These are phyloP conservation scores for Fukomys damarensis DNA, from an alignment of 2,113 vertebrate species.

Conservation along the genomic window DNA sequence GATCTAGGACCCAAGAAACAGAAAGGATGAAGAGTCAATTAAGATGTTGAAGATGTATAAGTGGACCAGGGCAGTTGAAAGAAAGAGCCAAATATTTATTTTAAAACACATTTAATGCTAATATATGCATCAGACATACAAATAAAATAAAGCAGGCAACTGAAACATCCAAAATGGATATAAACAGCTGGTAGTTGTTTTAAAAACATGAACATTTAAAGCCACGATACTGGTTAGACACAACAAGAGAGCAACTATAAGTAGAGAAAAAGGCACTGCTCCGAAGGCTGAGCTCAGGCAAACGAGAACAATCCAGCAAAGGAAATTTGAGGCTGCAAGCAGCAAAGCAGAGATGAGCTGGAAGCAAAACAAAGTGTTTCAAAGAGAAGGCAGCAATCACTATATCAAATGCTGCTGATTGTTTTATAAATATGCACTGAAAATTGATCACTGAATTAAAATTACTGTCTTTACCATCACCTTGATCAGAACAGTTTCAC, in stretches of 20 bases:
- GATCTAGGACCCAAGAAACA: neutral
- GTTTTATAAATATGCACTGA: neutral
- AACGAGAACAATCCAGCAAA: constrained; percentile 39
- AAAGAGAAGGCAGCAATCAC: neutral
- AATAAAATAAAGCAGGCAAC: neutral
- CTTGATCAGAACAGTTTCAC: neutral
- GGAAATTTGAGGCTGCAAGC: neutral
- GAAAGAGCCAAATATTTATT: neutral
- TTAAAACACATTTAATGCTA: constrained; percentile 19
- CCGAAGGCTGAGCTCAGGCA: neutral
- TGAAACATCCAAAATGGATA: constrained; percentile 8
- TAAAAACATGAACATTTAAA: constrained; percentile 35
- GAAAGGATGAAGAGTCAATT: neutral
- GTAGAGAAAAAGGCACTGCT: neutral
- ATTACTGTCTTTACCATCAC: neutral
- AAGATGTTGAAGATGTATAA: neutral
- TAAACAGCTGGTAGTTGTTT: constrained; percentile 16
- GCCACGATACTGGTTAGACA: neutral
- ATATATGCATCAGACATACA: neutral
- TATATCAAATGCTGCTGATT: neutral
- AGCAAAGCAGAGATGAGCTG: neutral
- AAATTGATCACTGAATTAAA: neutral
- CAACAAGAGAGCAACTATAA: neutral
- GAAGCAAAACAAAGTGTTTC: constrained; percentile 11
- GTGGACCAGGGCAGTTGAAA: neutral